Evolutionary conservation across 2,113 vertebrate genomes (phyloP).

Genomic region (Dasypus novemcinctus): DNA sequence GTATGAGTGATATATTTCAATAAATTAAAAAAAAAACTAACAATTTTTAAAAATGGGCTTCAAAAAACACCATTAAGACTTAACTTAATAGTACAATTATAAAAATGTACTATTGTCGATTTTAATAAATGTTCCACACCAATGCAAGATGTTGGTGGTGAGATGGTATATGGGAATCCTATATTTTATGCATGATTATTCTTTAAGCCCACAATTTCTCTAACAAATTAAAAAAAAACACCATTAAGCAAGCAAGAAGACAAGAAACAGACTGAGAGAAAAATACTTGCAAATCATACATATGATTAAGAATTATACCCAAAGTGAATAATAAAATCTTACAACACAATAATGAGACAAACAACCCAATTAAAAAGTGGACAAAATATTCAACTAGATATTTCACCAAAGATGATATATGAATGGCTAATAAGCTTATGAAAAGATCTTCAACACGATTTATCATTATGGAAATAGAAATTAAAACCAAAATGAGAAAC

Average conservation of each 20-base stretch:
- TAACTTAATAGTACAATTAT: too few species aligned
- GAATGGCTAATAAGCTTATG: not conserved
- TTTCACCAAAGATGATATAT: slow-evolving; percentile 4
- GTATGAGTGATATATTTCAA: too few species aligned
- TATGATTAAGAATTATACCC: not conserved
- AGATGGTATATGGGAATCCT: too few species aligned
- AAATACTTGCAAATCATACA: not conserved
- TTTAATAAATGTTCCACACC: too few species aligned
- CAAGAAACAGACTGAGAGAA: not conserved
- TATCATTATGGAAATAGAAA: not conserved
- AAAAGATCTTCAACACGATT: not conserved
- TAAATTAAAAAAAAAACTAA: too few species aligned
- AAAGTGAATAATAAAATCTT: not conserved
- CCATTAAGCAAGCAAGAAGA: slow-evolving; percentile 7
- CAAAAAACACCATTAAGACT: too few species aligned
- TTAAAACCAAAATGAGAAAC: not conserved
- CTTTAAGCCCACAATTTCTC: too few species aligned
- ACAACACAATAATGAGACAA: not conserved
- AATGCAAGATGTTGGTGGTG: too few species aligned
- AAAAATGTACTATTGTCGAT: too few species aligned
- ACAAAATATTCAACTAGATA: slow-evolving; percentile 1
- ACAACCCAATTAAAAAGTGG: not conserved
- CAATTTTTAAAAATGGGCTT: not conserved
- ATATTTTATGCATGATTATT: too few species aligned
- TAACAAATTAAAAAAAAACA: not conserved